Evolutionary conservation across 2,888 invertebrate genomes (phyloP).

Genomic region (Torymus auratus): DNA sequence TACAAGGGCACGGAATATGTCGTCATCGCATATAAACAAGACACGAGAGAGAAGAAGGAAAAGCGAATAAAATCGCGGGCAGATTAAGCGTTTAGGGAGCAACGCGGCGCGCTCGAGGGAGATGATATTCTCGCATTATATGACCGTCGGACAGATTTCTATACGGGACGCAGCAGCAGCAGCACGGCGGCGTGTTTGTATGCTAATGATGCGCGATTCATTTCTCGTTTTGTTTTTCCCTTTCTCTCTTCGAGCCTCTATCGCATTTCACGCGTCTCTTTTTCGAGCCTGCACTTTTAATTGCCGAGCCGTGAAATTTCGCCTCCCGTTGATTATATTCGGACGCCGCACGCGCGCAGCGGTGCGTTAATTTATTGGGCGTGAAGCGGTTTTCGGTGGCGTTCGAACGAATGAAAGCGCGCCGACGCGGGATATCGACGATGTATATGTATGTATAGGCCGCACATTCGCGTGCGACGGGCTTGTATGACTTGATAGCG

Average conservation of each 20-base stretch:
- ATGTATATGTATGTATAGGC: background rate
- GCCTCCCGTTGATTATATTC: constrained; percentile 24
- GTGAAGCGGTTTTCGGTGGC: constrained; percentile 22
- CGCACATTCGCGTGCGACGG: no score
- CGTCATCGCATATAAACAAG: no score
- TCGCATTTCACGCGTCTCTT: constrained; percentile 9
- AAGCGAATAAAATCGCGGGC: no score
- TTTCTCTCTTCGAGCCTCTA: background rate
- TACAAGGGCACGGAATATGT: no score
- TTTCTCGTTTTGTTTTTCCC: background rate
- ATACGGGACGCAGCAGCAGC: no score
- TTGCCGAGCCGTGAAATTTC: constrained; percentile 43
- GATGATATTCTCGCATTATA: no score
- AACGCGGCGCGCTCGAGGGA: no score
- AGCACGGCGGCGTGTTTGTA: constrained; percentile 2
- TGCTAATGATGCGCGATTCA: background rate
- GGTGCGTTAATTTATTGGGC: constrained; percentile 45
- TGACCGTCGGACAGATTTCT: no score
- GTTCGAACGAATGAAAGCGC: background rate
- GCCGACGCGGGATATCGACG: background rate
- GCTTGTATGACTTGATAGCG: constrained; percentile 1
- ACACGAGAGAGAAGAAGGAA: no score
- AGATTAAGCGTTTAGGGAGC: no score
- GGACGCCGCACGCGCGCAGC: background rate
- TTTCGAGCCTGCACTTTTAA: constrained; percentile 30